These are phyloP conservation scores for Ctenodactylus gundi DNA, from an alignment of 2,113 vertebrate genomes.

Conservation along the genomic window DNA sequence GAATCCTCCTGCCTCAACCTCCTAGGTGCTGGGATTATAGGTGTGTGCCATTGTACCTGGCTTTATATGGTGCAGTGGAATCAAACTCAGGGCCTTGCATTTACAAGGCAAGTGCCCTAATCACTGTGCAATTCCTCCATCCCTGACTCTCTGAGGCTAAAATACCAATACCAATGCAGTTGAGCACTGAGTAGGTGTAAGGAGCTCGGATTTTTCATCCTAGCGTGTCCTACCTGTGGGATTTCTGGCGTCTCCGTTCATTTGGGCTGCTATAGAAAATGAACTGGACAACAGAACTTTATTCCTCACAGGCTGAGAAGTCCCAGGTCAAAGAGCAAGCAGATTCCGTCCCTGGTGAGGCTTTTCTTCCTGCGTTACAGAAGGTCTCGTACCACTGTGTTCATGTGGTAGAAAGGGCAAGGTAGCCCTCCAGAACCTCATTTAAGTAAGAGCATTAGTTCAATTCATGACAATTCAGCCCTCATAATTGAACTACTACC, in stretches of 20 bases:
- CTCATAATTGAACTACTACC: neutral
- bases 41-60: too few relatives aligned
- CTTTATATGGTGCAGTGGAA: too few relatives aligned
- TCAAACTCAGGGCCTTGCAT: too few relatives aligned
- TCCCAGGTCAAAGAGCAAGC: neutral
- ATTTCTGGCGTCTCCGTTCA: too few relatives aligned
- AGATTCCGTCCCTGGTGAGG: neutral
- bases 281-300: too few relatives aligned
- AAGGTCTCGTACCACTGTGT: fast-evolving
- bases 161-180: too few relatives aligned
- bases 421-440: neutral
- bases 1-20: too few relatives aligned
- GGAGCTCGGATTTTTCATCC: neutral
- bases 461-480: neutral
- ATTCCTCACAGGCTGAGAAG: neutral
- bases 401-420: neutral
- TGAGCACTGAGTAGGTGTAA: neutral
- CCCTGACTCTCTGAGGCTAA: too few relatives aligned
- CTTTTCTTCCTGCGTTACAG: neutral
- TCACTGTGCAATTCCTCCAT: too few relatives aligned
- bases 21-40: too few relatives aligned
- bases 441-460: neutral
- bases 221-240: neutral
- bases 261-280: neutral
- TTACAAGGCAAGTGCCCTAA: too few relatives aligned